phyloP scores from a whole-genome alignment of 2,797 vertebrate genomes.

The Phylloscopus collybita region DNA sequence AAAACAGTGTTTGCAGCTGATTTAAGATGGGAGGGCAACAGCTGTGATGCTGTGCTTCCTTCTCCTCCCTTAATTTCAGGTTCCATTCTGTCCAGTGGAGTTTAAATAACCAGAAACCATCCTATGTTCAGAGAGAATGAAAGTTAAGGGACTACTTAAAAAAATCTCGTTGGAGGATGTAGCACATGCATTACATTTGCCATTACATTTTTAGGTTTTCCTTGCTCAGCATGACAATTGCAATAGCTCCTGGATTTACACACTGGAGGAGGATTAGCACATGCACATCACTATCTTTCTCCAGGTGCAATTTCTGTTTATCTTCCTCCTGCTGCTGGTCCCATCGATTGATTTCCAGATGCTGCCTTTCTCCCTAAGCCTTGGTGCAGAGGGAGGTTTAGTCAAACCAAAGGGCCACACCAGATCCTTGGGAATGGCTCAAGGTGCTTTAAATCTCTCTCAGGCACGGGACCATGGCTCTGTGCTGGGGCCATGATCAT shows the following conservation, averaged over 20 bases:
- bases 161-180: background rate
- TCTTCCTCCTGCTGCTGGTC: constrained; percentile 19
- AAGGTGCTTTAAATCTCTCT: background rate
- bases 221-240: background rate
- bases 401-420: background rate
- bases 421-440: background rate
- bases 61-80: background rate
- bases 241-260: background rate
- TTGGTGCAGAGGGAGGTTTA: background rate
- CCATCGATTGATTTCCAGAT: constrained; percentile 19
- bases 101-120: background rate
- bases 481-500: background rate
- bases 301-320: constrained; percentile 24
- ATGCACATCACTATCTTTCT: background rate
- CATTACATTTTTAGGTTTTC: background rate
- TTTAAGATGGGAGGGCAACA: background rate
- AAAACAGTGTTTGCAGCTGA: background rate
- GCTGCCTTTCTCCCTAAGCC: constrained; percentile 7
- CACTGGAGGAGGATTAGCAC: constrained; percentile 10
- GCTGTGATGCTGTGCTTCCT: background rate
- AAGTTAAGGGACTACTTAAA: background rate
- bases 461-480: background rate
- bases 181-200: background rate
- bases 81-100: background rate
- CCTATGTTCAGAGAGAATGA: background rate